Evolutionary conservation across 2,797 vertebrate species (phyloP).

Genomic region (Mionectes olivaceus): DNA sequence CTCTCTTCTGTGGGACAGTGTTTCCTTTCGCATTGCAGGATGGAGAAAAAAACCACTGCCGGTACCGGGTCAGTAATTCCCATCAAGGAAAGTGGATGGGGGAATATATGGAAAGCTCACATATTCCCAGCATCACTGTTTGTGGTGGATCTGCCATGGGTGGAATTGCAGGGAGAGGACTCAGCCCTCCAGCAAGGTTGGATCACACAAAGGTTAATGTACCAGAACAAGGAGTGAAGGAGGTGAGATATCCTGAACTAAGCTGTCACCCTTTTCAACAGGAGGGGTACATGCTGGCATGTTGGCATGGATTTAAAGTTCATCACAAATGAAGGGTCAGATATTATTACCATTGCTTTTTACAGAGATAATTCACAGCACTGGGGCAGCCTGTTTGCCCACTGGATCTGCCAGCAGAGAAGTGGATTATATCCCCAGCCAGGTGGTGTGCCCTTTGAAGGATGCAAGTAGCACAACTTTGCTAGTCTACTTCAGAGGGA

Average conservation of each 20-base stretch:
- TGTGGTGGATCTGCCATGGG: neutral
- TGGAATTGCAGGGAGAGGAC: neutral
- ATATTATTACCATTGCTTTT: neutral
- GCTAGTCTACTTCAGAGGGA: neutral
- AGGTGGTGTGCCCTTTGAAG: neutral
- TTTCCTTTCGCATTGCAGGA: neutral
- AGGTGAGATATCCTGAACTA: neutral
- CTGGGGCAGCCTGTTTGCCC: neutral
- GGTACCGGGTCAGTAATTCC: neutral
- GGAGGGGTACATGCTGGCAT: neutral
- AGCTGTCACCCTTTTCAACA: neutral
- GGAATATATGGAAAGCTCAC: neutral
- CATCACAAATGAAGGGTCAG: neutral
- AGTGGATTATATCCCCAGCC: neutral
- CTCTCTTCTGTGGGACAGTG: accelerated
- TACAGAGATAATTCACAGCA: neutral
- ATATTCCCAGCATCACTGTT: neutral
- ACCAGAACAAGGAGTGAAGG: neutral
- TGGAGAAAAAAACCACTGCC: neutral
- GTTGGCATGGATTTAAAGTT: neutral
- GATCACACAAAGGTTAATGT: neutral
- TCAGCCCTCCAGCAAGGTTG: neutral
- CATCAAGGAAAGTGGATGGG: neutral
- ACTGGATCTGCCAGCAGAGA: neutral
- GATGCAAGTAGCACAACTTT: neutral